Percentiles rank a stretch among this genome's conserved stretches.
phyloP scores from a whole-genome alignment of 2,888 invertebrate species.

The Mythimna albipuncta region DNA sequence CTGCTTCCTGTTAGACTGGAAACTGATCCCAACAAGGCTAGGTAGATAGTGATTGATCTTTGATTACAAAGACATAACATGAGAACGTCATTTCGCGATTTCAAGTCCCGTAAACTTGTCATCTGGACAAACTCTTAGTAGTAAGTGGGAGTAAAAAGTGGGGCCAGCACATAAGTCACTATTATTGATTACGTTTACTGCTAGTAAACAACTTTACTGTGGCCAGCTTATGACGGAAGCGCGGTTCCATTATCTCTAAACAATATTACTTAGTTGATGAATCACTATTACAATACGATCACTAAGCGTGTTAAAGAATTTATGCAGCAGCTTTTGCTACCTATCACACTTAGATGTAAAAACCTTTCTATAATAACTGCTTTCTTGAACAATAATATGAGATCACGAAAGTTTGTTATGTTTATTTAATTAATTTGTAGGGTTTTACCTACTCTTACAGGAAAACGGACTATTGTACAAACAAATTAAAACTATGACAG shows the following conservation, averaged over 20 bases:
- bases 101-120: slow-evolving; percentile 28
- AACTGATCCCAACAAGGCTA: neutral
- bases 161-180: slow-evolving; percentile 81
- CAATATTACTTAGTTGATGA: neutral
- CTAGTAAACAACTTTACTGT: slow-evolving; percentile 85
- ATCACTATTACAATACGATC: too few relatives aligned
- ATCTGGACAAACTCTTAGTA: slow-evolving; percentile 36
- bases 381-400: neutral
- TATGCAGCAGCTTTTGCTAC: neutral
- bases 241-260: slow-evolving; percentile 73
- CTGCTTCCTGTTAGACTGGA: neutral
- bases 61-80: slow-evolving; percentile 5
- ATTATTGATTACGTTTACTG: slow-evolving; percentile 88
- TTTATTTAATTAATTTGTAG: neutral
- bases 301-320: too few relatives aligned
- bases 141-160: slow-evolving; percentile 81
- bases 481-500: neutral
- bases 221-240: slow-evolving; percentile 72
- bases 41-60: neutral
- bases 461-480: neutral
- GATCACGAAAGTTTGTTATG: neutral
- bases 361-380: neutral
- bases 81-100: neutral
- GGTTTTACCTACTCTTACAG: neutral
- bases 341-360: neutral